These are phyloP conservation scores for Labrus mixtus DNA, from an alignment of 2,113 vertebrate genomes.

Conservation along the genomic window DNA sequence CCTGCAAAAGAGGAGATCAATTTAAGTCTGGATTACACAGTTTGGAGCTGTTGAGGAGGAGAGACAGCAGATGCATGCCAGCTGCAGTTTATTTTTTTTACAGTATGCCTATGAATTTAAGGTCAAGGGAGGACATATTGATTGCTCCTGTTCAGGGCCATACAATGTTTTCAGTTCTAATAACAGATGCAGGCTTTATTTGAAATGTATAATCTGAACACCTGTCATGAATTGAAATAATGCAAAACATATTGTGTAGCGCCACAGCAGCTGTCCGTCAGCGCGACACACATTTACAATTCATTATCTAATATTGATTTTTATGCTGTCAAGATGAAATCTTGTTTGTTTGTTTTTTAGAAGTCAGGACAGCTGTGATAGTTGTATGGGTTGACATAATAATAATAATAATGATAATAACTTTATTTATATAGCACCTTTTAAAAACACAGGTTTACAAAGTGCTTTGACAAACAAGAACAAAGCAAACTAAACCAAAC, in stretches of 20 bases:
- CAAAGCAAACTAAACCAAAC: no score
- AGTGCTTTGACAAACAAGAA: no score
- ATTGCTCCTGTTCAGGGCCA: conserved; percentile 9
- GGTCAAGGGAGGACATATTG: conserved; percentile 9
- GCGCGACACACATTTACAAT: not conserved
- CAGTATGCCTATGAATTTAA: not conserved
- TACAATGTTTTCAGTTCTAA: not conserved
- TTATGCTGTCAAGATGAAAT: no score
- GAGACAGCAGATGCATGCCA: not conserved
- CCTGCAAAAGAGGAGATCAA: conserved; percentile 51
- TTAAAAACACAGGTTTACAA: no score
- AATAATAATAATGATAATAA: no score
- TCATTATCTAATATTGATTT: no score
- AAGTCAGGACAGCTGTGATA: no score
- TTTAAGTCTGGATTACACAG: conserved; percentile 36
- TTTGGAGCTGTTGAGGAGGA: not conserved
- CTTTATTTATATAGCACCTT: no score
- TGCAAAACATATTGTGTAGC: not conserved
- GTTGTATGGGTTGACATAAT: not conserved
- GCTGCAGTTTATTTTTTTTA: not conserved
- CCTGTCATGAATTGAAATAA: not conserved
- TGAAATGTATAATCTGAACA: not conserved
- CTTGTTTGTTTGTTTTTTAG: not conserved
- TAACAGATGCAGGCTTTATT: not conserved
- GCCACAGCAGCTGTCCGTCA: not conserved